Percentiles rank a stretch among this genome's conserved stretches.
phyloP scores from a whole-genome alignment of 1,140 invertebrate species.

The Sipha flava region DNA sequence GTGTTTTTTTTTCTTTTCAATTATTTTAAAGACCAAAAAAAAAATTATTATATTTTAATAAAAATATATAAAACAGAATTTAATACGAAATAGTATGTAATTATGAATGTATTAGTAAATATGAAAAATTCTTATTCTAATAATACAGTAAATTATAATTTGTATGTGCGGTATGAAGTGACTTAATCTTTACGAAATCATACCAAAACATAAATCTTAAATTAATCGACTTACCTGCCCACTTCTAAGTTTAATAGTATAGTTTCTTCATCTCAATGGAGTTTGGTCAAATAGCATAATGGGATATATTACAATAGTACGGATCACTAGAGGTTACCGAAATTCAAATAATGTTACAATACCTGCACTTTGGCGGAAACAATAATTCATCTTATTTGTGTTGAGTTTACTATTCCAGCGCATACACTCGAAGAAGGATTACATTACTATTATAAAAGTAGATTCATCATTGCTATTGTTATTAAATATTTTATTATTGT shows the following conservation, averaged over 20 bases:
- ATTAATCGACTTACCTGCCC: background rate
- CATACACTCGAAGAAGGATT: background rate
- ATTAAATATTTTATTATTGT: background rate
- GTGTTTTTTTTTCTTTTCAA: no score
- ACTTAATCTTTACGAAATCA: no score
- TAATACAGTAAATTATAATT: no score
- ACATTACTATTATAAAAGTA: background rate
- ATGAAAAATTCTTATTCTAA: no score
- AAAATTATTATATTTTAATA: no score
- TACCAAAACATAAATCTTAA: background rate
- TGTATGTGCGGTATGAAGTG: no score
- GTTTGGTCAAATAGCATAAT: background rate
- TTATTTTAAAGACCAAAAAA: no score
- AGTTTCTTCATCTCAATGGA: background rate
- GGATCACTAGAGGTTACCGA: background rate
- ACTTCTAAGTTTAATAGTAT: background rate
- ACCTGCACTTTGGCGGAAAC: background rate
- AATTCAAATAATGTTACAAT: background rate
- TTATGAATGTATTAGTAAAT: no score
- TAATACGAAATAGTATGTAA: no score
- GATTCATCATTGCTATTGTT: background rate
- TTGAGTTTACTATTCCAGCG: background rate
- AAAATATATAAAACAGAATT: no score
- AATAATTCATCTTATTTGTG: background rate
- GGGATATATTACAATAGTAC: background rate